These are phyloP conservation scores for Callospermophilus lateralis DNA, from an alignment of 2,113 vertebrate species.

Conservation along the genomic window DNA sequence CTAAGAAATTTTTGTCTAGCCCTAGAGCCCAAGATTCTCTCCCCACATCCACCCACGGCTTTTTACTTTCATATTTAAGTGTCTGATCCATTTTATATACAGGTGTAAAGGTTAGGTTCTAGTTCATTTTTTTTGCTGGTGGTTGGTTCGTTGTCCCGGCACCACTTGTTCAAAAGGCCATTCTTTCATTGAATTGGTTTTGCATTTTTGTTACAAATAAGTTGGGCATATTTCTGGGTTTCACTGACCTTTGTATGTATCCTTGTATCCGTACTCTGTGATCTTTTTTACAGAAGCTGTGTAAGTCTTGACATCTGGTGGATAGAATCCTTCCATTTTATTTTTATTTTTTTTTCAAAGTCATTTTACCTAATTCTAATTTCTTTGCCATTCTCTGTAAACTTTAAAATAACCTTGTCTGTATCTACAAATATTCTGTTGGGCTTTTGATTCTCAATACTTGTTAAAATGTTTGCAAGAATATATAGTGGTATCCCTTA, in stretches of 20 bases:
- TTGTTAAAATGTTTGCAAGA: constrained; percentile 8
- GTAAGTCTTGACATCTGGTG: not conserved
- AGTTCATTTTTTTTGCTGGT: not conserved
- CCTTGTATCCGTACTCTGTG: not conserved
- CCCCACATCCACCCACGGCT: not conserved
- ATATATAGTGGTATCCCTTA: not conserved
- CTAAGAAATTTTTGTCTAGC: not conserved
- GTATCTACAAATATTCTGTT: not conserved
- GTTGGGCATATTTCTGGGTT: not conserved
- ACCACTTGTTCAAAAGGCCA: not conserved
- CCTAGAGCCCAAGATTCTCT: not conserved
- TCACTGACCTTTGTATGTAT: not conserved
- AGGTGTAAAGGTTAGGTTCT: not conserved
- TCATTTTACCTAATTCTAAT: constrained; percentile 29
- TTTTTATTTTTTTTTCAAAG: not conserved
- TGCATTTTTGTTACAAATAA: not conserved
- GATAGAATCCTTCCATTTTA: not conserved
- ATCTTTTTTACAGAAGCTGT: not conserved
- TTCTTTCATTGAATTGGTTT: not conserved
- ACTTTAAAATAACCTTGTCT: not conserved
- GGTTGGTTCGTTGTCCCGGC: not conserved
- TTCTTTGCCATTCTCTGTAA: not conserved
- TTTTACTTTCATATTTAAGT: not conserved
- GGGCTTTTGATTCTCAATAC: not conserved
- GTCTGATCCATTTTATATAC: not conserved